Conservation (phyloP, 2,797 vertebrate species). For the Eleutherodactylus coqui region DNA sequence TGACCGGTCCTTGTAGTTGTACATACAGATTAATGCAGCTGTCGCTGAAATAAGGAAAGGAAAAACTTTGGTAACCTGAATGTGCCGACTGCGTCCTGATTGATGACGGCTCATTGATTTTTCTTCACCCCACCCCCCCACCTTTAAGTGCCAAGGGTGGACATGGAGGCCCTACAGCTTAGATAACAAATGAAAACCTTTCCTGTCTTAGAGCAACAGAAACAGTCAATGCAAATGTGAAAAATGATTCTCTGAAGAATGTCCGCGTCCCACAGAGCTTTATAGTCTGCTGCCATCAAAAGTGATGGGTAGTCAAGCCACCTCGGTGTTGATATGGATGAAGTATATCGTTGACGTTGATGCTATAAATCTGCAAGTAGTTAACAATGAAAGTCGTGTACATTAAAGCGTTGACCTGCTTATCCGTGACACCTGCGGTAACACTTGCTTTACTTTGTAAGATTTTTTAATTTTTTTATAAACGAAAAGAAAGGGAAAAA, state of each 20-base stretch:
- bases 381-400: not conserved
- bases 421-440: not conserved
- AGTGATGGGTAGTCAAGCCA: conserved; percentile 69
- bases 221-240: conserved; percentile 73
- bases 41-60: not conserved
- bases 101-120: conserved; percentile 70
- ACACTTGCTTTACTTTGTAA: not conserved
- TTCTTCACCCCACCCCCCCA: conserved; percentile 43
- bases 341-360: conserved; percentile 49
- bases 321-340: conserved; percentile 57
- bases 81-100: conserved; percentile 10
- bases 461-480: not conserved
- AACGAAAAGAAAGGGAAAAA: no score
- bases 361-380: conserved; percentile 37
- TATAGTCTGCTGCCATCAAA: conserved; percentile 64
- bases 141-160: conserved; percentile 69
- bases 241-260: conserved; percentile 71
- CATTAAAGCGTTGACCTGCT: not conserved
- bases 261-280: conserved; percentile 68
- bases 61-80: not conserved
- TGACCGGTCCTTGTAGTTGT: no score
- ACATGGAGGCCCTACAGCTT: conserved; percentile 68
- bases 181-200: conserved; percentile 74
- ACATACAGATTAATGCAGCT: conserved; percentile 51
- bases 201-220: conserved; percentile 68